Conservation (phyloP, 2,113 vertebrate species). For the Seriola quinqueradiata region DNA sequence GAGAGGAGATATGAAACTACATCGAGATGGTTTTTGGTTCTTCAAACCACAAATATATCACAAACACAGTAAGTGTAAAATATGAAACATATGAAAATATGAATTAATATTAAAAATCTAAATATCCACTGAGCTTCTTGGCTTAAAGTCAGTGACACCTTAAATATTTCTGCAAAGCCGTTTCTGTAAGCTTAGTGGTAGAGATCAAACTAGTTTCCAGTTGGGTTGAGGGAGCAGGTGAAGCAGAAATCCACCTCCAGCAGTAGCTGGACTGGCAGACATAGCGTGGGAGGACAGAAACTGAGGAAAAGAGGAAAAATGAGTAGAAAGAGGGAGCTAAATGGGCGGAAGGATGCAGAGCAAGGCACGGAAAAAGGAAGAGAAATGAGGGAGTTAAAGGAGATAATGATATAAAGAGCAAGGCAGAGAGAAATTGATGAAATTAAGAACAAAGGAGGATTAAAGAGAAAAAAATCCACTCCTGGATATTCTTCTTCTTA, state of each 20-base stretch:
- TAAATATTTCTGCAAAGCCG: constrained; percentile 13
- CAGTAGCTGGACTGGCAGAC: background rate
- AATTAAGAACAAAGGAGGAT: constrained; percentile 61
- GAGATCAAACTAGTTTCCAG: constrained; percentile 18
- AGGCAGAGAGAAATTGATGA: constrained; percentile 25
- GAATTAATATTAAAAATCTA: no score
- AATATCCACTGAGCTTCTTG: background rate
- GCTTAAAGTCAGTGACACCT: background rate
- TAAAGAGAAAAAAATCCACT: constrained; percentile 9
- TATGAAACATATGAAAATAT: no score
- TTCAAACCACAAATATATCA: no score
- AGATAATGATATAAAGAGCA: constrained; percentile 39
- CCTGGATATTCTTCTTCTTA: constrained; percentile 11
- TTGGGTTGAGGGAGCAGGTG: constrained; percentile 38
- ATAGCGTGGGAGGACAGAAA: constrained; percentile 49
- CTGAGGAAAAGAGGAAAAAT: constrained; percentile 36
- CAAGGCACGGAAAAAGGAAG: constrained; percentile 1
- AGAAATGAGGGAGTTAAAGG: constrained; percentile 33
- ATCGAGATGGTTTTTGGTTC: no score
- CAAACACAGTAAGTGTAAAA: no score
- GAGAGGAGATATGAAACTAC: no score
- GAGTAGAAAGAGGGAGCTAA: constrained; percentile 25
- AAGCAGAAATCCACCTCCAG: constrained; percentile 49
- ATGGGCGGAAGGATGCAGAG: background rate
- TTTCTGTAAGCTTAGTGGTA: background rate